phyloP scores from a whole-genome alignment of 23 tunicate species.

The Pegea sp. region DNA sequence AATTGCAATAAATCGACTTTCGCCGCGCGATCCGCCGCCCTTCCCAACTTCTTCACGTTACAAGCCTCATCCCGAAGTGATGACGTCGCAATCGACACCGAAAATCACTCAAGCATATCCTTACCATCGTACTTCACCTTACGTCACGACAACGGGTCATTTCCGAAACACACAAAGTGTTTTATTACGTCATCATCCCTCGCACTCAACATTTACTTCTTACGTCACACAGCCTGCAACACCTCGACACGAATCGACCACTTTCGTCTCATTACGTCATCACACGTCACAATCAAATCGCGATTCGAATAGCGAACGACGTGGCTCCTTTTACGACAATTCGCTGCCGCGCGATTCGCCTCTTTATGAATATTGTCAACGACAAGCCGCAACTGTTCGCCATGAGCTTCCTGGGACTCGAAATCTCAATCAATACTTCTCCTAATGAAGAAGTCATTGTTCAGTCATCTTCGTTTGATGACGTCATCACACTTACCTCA shows the following conservation, averaged over 20 bases:
- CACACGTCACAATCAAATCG: background rate
- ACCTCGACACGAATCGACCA: slow-evolving; percentile 5
- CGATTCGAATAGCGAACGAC: slow-evolving; percentile 1
- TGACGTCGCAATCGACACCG: slow-evolving; percentile 2
- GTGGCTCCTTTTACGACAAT: slow-evolving; percentile 66
- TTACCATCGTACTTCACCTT: slow-evolving; percentile 1
- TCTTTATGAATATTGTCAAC: slow-evolving; percentile 61
- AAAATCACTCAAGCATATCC: slow-evolving; percentile 7
- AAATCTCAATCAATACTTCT: slow-evolving; percentile 62
- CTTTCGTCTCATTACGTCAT: slow-evolving; percentile 2
- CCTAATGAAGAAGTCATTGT: too few relatives aligned
- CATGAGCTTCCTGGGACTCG: slow-evolving; percentile 69
- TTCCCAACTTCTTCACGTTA: slow-evolving; percentile 15
- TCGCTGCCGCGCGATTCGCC: slow-evolving; percentile 59
- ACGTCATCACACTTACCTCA: too few relatives aligned
- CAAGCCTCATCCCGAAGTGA: too few relatives aligned
- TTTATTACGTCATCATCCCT: background rate
- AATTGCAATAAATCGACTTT: too few relatives aligned
- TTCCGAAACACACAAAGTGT: slow-evolving; percentile 1
- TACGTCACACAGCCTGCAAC: background rate
- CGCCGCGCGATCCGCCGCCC: slow-evolving; percentile 22
- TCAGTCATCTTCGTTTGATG: too few relatives aligned
- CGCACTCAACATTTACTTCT: background rate
- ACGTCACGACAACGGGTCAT: slow-evolving; percentile 5
- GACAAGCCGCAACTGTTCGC: slow-evolving; percentile 17